Conservation (phyloP, 2,113 vertebrate species). For the Glaucomys volans region DNA sequence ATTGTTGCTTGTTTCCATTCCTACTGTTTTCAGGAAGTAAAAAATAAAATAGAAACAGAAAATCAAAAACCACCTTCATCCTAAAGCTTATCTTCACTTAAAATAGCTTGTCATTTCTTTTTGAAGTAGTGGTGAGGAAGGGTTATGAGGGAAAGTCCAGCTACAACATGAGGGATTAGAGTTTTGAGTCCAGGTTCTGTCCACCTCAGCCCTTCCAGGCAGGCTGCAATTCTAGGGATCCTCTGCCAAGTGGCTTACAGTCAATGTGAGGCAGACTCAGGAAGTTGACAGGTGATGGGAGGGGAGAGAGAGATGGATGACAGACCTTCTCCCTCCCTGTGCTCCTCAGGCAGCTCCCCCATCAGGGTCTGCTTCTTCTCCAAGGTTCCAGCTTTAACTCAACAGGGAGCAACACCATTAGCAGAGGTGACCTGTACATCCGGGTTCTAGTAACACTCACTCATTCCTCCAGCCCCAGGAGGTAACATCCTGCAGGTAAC, state of each 20-base stretch:
- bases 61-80: neutral
- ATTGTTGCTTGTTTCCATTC: neutral
- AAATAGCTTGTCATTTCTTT: neutral
- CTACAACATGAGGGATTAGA: neutral
- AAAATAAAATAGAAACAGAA: neutral
- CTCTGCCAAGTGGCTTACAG: neutral
- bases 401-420: neutral
- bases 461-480: neutral
- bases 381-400: neutral
- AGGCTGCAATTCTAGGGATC: neutral
- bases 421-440: neutral
- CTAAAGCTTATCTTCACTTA: neutral
- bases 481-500: neutral
- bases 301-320: fast-evolving
- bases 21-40: neutral
- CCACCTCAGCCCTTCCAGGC: neutral
- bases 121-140: fast-evolving
- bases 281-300: too few relatives aligned
- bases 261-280: neutral
- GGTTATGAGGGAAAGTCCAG: neutral
- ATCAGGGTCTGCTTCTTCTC: fast-evolving
- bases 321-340: neutral
- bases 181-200: neutral
- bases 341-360: neutral
- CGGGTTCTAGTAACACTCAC: fast-evolving